These are phyloP conservation scores for Leucoraja ocellata DNA, from an alignment of 2,797 vertebrate species.

Conservation along the genomic window DNA sequence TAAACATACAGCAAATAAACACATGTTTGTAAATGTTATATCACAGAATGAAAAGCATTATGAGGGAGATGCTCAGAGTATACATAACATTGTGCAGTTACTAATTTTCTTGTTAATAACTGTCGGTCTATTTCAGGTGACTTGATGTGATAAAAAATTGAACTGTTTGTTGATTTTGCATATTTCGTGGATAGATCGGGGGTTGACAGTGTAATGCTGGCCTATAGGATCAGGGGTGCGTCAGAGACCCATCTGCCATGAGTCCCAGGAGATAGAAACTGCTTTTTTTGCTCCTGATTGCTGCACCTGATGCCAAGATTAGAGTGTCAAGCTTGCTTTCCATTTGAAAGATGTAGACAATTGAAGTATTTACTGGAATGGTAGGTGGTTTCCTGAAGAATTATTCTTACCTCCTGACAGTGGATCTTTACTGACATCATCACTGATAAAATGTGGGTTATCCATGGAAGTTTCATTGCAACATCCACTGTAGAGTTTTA, in stretches of 20 bases:
- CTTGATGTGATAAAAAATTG: conserved; percentile 10
- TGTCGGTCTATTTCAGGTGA: neutral
- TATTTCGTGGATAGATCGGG: conserved; percentile 9
- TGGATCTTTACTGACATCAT: neutral
- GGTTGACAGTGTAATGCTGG: neutral
- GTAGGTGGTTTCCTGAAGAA: neutral
- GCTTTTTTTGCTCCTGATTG: conserved; percentile 10
- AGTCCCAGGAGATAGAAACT: conserved; percentile 1
- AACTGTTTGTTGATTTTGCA: neutral
- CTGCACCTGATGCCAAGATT: conserved; percentile 24
- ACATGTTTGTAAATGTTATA: neutral
- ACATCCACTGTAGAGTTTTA: neutral
- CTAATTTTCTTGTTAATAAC: neutral
- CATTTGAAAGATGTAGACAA: neutral
- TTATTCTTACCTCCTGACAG: neutral
- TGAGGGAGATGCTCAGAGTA: neutral
- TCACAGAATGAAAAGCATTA: neutral
- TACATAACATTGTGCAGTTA: neutral
- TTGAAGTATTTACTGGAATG: neutral
- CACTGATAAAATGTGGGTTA: neutral
- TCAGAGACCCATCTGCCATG: conserved; percentile 18
- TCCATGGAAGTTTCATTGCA: neutral
- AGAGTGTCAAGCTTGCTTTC: neutral
- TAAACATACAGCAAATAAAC: neutral
- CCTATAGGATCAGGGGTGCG: neutral